A percentile compares a stretch with the other conserved stretches of the same genome.
Evolutionary conservation across 2,113 vertebrate genomes (phyloP).

Genomic region (Psilopogon haemacephalus): DNA sequence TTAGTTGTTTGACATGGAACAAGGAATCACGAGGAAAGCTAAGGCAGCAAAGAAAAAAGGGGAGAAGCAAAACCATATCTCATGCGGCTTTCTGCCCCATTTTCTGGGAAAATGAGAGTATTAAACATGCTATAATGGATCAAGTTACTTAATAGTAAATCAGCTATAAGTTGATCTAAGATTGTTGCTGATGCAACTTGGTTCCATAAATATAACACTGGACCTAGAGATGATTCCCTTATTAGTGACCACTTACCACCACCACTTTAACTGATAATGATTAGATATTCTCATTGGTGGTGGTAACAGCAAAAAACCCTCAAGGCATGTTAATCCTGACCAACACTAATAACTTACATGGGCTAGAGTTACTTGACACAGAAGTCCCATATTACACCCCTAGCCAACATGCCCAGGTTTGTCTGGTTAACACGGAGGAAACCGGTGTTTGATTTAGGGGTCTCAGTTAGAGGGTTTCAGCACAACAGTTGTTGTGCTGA

Average conservation of each 20-base stretch:
- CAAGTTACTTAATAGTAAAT: background rate
- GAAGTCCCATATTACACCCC: background rate
- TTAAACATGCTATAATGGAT: background rate
- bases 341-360: background rate
- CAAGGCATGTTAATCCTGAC: background rate
- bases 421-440: background rate
- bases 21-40: background rate
- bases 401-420: background rate
- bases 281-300: background rate
- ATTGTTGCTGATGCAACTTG: background rate
- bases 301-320: background rate
- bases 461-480: background rate
- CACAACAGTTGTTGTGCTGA: no score
- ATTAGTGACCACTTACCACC: accelerated
- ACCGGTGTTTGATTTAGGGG: background rate
- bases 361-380: background rate
- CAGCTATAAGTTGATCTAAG: background rate
- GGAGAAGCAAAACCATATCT: background rate
- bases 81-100: background rate
- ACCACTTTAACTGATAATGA: background rate
- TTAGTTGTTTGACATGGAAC: slow-evolving; percentile 13
- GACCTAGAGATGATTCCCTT: background rate
- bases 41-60: background rate
- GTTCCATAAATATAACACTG: background rate
- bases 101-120: background rate